phyloP scores from a whole-genome alignment of 2,888 invertebrate genomes.

The Horisme vitalbata region DNA sequence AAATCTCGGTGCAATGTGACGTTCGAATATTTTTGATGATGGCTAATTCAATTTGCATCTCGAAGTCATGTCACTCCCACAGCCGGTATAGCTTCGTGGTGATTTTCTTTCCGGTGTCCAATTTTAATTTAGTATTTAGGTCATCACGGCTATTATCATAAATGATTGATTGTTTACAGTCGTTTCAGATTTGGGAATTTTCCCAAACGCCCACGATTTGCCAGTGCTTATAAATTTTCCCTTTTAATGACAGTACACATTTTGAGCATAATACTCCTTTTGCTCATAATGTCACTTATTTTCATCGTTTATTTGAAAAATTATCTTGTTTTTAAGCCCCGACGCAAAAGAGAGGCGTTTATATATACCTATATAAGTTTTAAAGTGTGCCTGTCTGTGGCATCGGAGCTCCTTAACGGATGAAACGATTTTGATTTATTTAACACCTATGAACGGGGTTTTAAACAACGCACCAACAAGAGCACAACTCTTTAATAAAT shows the following conservation, averaged over 20 bases:
- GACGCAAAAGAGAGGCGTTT: too few species aligned
- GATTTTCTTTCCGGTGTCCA: constrained; percentile 19
- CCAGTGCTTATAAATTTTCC: constrained; percentile 22
- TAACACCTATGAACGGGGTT: too few species aligned
- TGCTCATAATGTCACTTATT: too few species aligned
- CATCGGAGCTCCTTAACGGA: too few species aligned
- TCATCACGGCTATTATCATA: constrained; percentile 27
- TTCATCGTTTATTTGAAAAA: constrained; percentile 8
- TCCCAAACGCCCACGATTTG: constrained; percentile 25
- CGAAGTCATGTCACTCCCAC: background rate
- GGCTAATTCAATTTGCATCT: constrained; percentile 4
- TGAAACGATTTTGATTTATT: too few species aligned
- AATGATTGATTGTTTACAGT: constrained; percentile 29
- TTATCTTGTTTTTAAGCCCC: constrained; percentile 5
- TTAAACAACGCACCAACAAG: too few species aligned
- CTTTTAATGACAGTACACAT: constrained; percentile 22
- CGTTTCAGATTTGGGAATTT: constrained; percentile 27
- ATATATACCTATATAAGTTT: too few species aligned
- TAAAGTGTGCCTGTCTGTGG: too few species aligned
- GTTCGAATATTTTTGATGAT: constrained; percentile 12
- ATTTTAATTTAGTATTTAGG: constrained; percentile 33
- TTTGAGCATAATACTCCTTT: too few species aligned
- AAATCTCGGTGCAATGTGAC: too few species aligned
- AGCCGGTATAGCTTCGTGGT: constrained; percentile 7
- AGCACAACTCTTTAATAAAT: too few species aligned